Conservation (phyloP, 1,140 invertebrate species). For the Gryon sp. region DNA sequence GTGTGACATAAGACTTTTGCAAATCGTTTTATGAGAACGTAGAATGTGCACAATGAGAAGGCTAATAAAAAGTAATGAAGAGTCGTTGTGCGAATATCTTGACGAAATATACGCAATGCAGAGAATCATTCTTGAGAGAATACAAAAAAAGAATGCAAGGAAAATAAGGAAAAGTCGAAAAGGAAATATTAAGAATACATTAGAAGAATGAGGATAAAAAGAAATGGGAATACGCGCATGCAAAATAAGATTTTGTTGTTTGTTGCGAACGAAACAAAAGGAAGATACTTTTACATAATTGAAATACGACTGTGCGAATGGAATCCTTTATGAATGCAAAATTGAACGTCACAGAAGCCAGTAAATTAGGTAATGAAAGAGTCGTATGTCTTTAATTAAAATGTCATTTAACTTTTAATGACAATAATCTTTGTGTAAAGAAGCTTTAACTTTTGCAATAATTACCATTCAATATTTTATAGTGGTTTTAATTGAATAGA, state of each 20-base stretch:
- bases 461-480: too few species aligned
- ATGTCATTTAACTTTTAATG: neutral
- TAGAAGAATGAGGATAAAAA: slow-evolving; percentile 33
- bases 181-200: slow-evolving; percentile 51
- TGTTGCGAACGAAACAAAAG: slow-evolving; percentile 11
- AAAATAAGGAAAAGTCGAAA: slow-evolving; percentile 32
- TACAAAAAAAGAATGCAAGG: slow-evolving; percentile 28
- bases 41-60: slow-evolving; percentile 43
- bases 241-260: slow-evolving; percentile 24
- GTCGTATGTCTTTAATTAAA: slow-evolving; percentile 14
- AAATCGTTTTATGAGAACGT: slow-evolving; percentile 43
- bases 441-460: too few species aligned
- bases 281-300: slow-evolving; percentile 33
- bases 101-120: slow-evolving; percentile 33
- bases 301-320: slow-evolving; percentile 3
- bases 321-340: slow-evolving; percentile 25
- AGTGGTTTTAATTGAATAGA: too few species aligned
- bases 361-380: slow-evolving; percentile 14
- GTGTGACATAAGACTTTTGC: slow-evolving; percentile 35
- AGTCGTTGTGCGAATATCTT: slow-evolving; percentile 40
- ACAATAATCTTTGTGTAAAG: neutral
- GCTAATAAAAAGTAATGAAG: slow-evolving; percentile 51
- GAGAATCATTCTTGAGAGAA: slow-evolving; percentile 20
- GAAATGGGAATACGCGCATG: slow-evolving; percentile 25
- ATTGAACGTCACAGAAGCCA: slow-evolving; percentile 14